phyloP scores from a whole-genome alignment of 2,888 invertebrate species.

The Xylota sylvarum region DNA sequence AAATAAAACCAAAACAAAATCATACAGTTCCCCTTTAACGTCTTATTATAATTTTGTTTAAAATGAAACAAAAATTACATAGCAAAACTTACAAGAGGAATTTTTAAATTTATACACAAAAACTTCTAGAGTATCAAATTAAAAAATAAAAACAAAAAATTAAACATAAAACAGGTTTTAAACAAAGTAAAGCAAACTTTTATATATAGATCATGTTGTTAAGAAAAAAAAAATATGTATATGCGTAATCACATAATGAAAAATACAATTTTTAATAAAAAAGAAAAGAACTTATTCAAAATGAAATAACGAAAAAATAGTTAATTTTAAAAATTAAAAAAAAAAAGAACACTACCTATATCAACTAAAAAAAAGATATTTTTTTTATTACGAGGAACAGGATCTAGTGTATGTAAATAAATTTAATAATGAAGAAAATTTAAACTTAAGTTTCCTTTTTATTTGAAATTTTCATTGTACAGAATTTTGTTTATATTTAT shows the following conservation, averaged over 20 bases:
- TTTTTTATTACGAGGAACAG: slow-evolving; percentile 58
- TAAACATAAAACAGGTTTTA: slow-evolving; percentile 69
- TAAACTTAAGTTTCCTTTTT: slow-evolving; percentile 7
- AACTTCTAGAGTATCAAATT: slow-evolving; percentile 74
- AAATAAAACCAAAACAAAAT: slow-evolving; percentile 43
- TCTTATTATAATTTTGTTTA: slow-evolving; percentile 58
- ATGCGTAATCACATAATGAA: slow-evolving; percentile 52
- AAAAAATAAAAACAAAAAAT: slow-evolving; percentile 51
- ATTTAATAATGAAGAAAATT: slow-evolving; percentile 12
- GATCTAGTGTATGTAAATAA: slow-evolving; percentile 66
- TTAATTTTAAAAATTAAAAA: slow-evolving; percentile 65
- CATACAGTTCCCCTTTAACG: slow-evolving; percentile 29
- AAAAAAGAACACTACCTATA: slow-evolving; percentile 60
- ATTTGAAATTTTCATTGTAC: slow-evolving; percentile 59
- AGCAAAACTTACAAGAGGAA: slow-evolving; percentile 69
- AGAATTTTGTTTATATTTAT: slow-evolving; percentile 55
- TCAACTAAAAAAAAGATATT: slow-evolving; percentile 61
- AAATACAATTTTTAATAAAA: slow-evolving; percentile 45
- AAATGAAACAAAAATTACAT: slow-evolving; percentile 22
- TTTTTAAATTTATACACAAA: slow-evolving; percentile 77
- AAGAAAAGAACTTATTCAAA: slow-evolving; percentile 49
- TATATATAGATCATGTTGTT: slow-evolving; percentile 75
- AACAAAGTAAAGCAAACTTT: slow-evolving; percentile 66
- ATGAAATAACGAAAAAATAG: slow-evolving; percentile 54
- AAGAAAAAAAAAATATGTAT: slow-evolving; percentile 53